A percentile compares a stretch with the other conserved stretches of the same genome.
Conservation (phyloP, 2,113 vertebrate species). For the Nannobrachium achirus region DNA sequence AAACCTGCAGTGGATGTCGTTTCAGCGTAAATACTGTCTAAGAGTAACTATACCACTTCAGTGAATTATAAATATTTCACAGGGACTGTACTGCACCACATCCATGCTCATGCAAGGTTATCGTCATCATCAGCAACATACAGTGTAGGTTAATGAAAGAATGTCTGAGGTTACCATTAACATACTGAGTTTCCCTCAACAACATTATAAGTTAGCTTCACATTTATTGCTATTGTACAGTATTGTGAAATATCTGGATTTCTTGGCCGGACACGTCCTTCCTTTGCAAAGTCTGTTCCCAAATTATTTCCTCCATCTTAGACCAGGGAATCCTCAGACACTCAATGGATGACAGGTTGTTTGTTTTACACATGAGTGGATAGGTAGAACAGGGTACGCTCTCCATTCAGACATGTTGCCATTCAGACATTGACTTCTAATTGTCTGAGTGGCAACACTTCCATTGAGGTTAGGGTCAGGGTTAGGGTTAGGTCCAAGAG, state of each 20-base stretch:
- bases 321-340: slow-evolving; percentile 9
- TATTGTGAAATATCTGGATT: background rate
- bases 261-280: background rate
- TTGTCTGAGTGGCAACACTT: too few relatives aligned
- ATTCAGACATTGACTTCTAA: too few relatives aligned
- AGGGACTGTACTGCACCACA: background rate
- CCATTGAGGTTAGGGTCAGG: too few relatives aligned
- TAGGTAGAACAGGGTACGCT: slow-evolving; percentile 6
- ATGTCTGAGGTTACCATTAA: background rate
- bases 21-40: background rate
- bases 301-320: slow-evolving; percentile 8
- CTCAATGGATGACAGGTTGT: slow-evolving; percentile 6
- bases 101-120: background rate
- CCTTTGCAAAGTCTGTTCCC: background rate
- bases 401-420: too few relatives aligned
- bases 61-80: background rate
- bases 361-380: slow-evolving; percentile 33
- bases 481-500: too few relatives aligned
- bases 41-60: background rate
- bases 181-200: background rate
- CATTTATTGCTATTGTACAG: background rate
- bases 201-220: background rate
- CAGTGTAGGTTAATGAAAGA: too few relatives aligned
- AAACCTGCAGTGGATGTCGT: background rate
- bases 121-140: background rate